phyloP scores from a whole-genome alignment of 1,140 invertebrate genomes.

The Zaprionus vittiger region DNA sequence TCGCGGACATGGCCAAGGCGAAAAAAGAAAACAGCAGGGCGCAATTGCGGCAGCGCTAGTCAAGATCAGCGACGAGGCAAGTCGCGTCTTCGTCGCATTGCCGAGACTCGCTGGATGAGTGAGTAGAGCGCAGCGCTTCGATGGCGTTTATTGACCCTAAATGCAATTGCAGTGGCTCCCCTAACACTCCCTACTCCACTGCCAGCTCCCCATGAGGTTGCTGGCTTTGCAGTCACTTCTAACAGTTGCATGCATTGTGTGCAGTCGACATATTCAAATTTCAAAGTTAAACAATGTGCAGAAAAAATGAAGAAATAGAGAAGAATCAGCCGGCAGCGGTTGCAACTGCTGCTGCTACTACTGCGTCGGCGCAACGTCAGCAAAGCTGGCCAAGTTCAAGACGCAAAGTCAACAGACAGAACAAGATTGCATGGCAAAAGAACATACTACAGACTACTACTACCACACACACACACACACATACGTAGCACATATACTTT shows the following conservation, averaged over 20 bases:
- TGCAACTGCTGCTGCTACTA: background rate
- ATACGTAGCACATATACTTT: background rate
- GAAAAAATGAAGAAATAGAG: constrained; percentile 47
- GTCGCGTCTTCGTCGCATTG: constrained; percentile 4
- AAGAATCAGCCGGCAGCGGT: constrained; percentile 17
- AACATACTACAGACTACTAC: constrained; percentile 19
- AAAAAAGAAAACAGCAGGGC: background rate
- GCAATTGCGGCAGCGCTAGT: constrained; percentile 1
- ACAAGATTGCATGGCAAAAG: constrained; percentile 23
- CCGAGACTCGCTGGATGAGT: constrained; percentile 29
- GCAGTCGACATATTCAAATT: constrained; percentile 60
- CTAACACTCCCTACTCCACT: background rate
- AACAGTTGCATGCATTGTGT: constrained; percentile 55
- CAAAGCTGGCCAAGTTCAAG: constrained; percentile 67
- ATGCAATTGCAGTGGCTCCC: constrained; percentile 54
- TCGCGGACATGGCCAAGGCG: constrained; percentile 27
- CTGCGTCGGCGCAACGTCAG: constrained; percentile 46
- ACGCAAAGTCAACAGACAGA: constrained; percentile 48
- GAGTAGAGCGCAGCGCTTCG: constrained; percentile 34
- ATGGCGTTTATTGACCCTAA: constrained; percentile 80
- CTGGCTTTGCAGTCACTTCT: background rate
- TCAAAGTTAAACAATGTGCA: constrained; percentile 60
- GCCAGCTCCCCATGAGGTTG: background rate
- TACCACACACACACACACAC: background rate
- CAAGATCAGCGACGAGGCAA: constrained; percentile 29